A percentile compares a stretch with the other conserved stretches of the same genome.
phyloP scores from a whole-genome alignment of 2,113 vertebrate genomes.

The Lophochroa leadbeateri region DNA sequence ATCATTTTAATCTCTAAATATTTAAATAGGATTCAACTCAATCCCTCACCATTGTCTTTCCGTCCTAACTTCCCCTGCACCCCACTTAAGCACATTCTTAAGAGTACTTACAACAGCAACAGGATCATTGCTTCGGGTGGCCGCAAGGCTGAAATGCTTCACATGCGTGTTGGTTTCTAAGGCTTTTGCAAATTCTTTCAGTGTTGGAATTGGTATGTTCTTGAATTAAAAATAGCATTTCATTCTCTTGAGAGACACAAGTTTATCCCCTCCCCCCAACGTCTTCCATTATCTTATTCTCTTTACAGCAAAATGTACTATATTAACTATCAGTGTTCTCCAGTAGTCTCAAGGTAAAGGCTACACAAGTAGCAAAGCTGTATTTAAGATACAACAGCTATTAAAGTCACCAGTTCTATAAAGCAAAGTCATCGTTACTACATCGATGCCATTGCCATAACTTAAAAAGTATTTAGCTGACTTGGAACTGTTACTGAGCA shows the following conservation, averaged over 20 bases:
- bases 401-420: background rate
- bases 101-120: conserved; percentile 86
- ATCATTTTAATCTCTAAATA: background rate
- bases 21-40: background rate
- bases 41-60: background rate
- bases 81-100: rapidly evolving
- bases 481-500: background rate
- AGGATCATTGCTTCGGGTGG: conserved; percentile 95
- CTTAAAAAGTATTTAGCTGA: background rate
- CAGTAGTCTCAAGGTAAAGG: background rate
- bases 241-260: background rate
- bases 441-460: background rate
- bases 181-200: conserved; percentile 96
- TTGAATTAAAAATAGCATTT: conserved; percentile 73
- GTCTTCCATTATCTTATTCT: background rate
- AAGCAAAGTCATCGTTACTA: background rate
- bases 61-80: background rate
- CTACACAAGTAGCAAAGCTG: background rate
- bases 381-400: background rate
- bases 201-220: conserved; percentile 96
- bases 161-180: conserved; percentile 91
- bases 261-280: background rate
- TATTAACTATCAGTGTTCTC: background rate
- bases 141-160: conserved; percentile 91
- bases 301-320: background rate